These are phyloP conservation scores for Xestia c-nigrum DNA, from an alignment of 2,888 invertebrate genomes.

Conservation along the genomic window DNA sequence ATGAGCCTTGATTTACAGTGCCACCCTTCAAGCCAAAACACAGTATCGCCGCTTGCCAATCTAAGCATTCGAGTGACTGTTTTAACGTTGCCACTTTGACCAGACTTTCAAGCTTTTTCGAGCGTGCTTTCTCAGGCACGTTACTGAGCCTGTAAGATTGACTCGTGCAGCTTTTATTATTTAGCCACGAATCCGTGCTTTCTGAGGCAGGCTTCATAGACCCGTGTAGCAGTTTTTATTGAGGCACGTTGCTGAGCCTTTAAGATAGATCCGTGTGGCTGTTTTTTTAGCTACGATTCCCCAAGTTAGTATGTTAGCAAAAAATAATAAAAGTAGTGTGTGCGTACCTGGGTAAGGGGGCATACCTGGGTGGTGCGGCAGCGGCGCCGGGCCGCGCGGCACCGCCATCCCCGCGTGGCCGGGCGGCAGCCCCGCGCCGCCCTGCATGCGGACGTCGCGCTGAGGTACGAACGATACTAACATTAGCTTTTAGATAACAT, in stretches of 20 bases:
- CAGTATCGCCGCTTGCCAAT: background rate
- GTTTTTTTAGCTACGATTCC: background rate
- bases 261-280: background rate
- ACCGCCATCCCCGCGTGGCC: slow-evolving; percentile 75
- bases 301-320: slow-evolving; percentile 42
- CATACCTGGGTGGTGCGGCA: slow-evolving; percentile 86
- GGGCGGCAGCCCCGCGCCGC: slow-evolving; percentile 63
- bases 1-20: background rate
- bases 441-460: slow-evolving; percentile 69
- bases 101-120: background rate
- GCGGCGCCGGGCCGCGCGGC: slow-evolving; percentile 82
- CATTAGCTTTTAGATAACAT: background rate
- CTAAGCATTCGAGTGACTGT: background rate
- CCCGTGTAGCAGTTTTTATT: background rate
- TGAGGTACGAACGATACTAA: background rate
- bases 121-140: background rate
- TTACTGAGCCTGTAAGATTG: background rate
- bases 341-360: slow-evolving; percentile 70
- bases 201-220: background rate
- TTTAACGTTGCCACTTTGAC: background rate
- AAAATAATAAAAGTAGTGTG: slow-evolving; percentile 38
- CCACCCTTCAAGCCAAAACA: background rate
- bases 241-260: background rate
- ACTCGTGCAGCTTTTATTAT: background rate
- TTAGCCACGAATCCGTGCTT: background rate